These are phyloP conservation scores for Delphinapterus leucas DNA, from an alignment of 2,113 vertebrate species.

Conservation along the genomic window DNA sequence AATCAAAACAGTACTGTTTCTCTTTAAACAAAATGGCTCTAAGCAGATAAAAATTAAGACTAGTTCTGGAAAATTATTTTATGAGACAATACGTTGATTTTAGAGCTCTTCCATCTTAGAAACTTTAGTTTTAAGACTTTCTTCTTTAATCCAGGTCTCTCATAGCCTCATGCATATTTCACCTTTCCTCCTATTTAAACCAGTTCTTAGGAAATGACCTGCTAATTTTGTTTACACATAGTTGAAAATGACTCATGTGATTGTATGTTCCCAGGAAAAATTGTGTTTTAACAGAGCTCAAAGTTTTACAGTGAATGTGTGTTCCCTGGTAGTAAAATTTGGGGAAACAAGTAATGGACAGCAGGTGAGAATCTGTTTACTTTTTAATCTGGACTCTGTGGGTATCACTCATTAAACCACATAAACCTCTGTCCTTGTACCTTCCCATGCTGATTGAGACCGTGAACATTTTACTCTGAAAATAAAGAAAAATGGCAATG, in stretches of 20 bases:
- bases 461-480: background rate
- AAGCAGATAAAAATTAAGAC: background rate
- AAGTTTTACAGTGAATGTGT: background rate
- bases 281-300: constrained; percentile 32
- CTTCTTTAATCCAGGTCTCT: background rate
- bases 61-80: background rate
- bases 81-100: background rate
- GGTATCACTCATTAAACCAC: background rate
- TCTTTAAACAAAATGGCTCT: background rate
- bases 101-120: background rate
- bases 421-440: background rate
- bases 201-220: background rate
- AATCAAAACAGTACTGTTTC: background rate
- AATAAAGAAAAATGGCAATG: background rate
- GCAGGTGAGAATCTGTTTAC: constrained; percentile 1
- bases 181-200: background rate
- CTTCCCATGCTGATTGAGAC: background rate
- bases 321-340: background rate
- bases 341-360: background rate
- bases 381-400: background rate
- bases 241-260: constrained; percentile 37
- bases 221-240: constrained; percentile 16
- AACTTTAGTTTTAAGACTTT: background rate
- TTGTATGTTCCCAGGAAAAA: background rate
- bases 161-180: background rate